Base-by-base conservation (phyloP, 2,888 invertebrate species). In the Ormyrus pomaceus region DNA sequence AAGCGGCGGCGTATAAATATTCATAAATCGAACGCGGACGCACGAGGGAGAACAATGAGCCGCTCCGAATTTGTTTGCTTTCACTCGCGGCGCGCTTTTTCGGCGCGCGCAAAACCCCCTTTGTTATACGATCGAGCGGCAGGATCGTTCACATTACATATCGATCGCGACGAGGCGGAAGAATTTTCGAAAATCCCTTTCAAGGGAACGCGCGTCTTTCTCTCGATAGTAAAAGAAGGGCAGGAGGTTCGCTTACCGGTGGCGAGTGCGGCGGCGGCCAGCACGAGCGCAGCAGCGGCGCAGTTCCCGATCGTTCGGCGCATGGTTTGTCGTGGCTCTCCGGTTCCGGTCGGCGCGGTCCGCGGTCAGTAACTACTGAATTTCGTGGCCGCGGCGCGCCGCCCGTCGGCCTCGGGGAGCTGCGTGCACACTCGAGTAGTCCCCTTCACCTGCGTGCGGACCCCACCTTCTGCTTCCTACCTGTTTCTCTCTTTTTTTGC, bases 341-440 rank as follows among this genome's bases (percentile, higher is more conserved):
- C 34, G 48, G 80, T 81, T 78, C 77, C 78, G 81, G 78, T 78
- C 73, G 34, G 65, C 61, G 61, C 62, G 70, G 10, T 19, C 6
- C 13, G 66, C 65, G 71, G 65, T 86, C 85, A 87, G 87, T 87
- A 86, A 88, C 89, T 88, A 89, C 89, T 89, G 89, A 89, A 87
- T 87, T 89, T 87, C 86, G 87, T 84, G 81, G 80, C 81, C 82
- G 66, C 76, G 34, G 34, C 34, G 34, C 34, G 34, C 34, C 34
- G 34, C 34, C 34, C 74, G 79, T 78, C 81, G 80, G 83, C 86
- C 83, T 83, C 85, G 84, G 69, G 51, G 34, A 34, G 34, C 34
- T 13, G 61, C 56, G 48, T 13, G 3, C 34, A 34, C 34, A 4
- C 34, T 45, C 11, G 9, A 4, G 45, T 34, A 34, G n/a, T 85